Conservation (phyloP, 2,797 vertebrate genomes). For the Eidolon dupreanum region DNA sequence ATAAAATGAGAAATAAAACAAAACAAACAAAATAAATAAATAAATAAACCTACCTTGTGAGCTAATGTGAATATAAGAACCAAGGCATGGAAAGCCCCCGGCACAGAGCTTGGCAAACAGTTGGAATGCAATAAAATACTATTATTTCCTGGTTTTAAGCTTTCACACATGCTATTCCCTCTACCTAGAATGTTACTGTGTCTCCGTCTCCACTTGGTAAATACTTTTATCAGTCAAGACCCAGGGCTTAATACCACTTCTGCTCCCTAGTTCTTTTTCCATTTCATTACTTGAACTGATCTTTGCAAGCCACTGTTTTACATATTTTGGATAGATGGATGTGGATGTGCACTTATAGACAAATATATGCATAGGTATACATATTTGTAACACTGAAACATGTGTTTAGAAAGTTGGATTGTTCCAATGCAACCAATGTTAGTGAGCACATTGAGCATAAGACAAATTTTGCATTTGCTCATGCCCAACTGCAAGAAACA, state of each 20-base stretch:
- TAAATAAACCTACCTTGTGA: neutral
- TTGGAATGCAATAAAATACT: neutral
- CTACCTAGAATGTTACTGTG: neutral
- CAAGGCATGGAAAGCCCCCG: neutral
- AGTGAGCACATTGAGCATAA: neutral
- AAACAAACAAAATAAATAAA: neutral
- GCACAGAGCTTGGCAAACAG: neutral
- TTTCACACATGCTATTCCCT: neutral
- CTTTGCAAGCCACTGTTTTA: neutral
- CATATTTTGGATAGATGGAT: neutral
- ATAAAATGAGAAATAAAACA: neutral
- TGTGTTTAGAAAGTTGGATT: neutral
- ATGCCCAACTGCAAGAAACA: neutral
- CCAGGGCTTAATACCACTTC: neutral
- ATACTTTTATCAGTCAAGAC: neutral
- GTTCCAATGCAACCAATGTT: neutral
- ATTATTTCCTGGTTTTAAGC: neutral
- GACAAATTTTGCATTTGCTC: neutral
- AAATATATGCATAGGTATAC: neutral
- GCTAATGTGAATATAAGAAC: slow-evolving; percentile 22
- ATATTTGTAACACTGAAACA: neutral
- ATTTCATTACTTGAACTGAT: neutral
- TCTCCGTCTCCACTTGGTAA: neutral
- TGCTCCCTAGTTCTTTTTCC: neutral
- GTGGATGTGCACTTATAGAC: neutral